Conservation (phyloP, 2,797 vertebrate genomes). For the Balearica regulorum region DNA sequence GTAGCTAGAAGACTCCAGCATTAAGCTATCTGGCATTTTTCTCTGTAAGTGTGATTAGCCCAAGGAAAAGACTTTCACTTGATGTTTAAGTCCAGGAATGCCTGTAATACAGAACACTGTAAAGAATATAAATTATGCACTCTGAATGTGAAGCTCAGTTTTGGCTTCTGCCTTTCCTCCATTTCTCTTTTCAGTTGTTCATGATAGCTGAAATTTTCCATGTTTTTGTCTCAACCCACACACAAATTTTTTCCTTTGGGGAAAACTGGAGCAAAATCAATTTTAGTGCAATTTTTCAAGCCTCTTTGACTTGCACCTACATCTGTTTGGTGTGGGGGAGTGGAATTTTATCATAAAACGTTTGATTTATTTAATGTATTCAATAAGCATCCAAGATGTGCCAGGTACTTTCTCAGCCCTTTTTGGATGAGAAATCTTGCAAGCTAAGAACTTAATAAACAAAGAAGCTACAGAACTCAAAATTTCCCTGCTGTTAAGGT, state of each 20-base stretch:
- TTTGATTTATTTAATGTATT: slow-evolving; percentile 68
- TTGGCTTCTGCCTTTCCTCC: slow-evolving; percentile 30
- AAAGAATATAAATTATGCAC: neutral
- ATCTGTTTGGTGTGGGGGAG: slow-evolving; percentile 60
- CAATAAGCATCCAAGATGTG: slow-evolving; percentile 60
- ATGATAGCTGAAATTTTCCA: slow-evolving; percentile 34
- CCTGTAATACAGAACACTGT: neutral
- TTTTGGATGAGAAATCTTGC: slow-evolving; percentile 60
- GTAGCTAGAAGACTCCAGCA: neutral
- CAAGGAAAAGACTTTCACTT: neutral
- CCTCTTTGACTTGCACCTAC: slow-evolving; percentile 39
- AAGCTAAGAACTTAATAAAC: slow-evolving; percentile 51
- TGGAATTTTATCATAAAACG: slow-evolving; percentile 58
- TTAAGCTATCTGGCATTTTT: neutral
- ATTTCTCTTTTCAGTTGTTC: slow-evolving; percentile 20
- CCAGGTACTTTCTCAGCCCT: slow-evolving; percentile 62
- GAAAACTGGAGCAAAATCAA: slow-evolving; percentile 65
- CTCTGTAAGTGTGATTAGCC: neutral
- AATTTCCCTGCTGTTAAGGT: neutral
- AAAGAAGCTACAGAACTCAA: slow-evolving; percentile 36
- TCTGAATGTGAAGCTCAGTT: slow-evolving; percentile 12
- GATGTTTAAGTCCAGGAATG: neutral
- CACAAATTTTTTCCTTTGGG: slow-evolving; percentile 50
- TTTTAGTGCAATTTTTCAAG: slow-evolving; percentile 47
- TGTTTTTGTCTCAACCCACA: slow-evolving; percentile 38